Conservation (phyloP, 2,797 vertebrate species). For the Gallirallus australis region DNA sequence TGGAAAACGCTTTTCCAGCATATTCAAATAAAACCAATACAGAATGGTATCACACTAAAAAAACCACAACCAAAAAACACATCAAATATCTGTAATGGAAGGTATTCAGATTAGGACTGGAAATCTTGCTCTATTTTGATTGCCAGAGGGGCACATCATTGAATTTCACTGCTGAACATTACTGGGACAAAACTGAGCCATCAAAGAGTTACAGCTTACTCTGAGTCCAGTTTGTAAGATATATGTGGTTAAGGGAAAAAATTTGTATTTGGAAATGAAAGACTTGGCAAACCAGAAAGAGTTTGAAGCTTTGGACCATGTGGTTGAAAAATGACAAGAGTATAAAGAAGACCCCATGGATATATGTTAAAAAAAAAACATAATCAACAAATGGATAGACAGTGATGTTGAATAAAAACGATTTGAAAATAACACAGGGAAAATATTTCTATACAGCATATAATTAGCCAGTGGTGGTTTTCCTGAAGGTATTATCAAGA, state of each 20-base stretch:
- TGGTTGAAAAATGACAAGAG: not conserved
- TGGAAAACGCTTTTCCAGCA: not conserved
- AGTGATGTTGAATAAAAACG: not conserved
- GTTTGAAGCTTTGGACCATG: not conserved
- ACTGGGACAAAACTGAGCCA: not conserved
- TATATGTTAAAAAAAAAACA: not conserved
- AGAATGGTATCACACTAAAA: not conserved
- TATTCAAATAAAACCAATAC: not conserved
- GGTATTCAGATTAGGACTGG: not conserved
- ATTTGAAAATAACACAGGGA: not conserved
- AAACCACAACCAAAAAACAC: not conserved
- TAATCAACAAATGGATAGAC: not conserved
- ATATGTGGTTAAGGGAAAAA: not conserved
- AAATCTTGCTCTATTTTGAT: not conserved
- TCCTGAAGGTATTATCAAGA: not conserved
- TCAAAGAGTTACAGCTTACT: not conserved
- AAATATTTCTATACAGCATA: not conserved
- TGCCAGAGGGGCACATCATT: not conserved
- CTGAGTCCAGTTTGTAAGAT: not conserved
- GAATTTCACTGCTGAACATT: not conserved
- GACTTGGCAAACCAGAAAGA: not conserved
- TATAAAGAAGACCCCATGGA: not conserved
- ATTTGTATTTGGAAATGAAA: not conserved
- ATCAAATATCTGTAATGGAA: not conserved
- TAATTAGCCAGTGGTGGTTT: not conserved